These are phyloP conservation scores for Lepus europaeus DNA, from an alignment of 2,113 vertebrate species.

Conservation along the genomic window DNA sequence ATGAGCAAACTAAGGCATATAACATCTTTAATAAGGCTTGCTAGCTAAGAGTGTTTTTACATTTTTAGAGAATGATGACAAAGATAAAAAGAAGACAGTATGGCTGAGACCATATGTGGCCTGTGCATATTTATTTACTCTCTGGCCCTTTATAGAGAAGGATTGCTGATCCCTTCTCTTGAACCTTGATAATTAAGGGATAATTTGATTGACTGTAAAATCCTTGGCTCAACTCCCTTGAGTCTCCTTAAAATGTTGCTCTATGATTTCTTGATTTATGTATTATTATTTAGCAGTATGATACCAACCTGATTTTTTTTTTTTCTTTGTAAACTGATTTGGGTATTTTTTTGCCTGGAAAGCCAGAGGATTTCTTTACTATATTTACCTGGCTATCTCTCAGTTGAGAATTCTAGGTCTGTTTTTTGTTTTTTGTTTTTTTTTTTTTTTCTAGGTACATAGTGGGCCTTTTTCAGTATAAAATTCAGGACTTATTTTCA, in stretches of 20 bases:
- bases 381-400: constrained; percentile 11
- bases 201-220: background rate
- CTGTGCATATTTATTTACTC: background rate
- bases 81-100: background rate
- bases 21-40: background rate
- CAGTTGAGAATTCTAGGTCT: background rate
- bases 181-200: background rate
- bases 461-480: constrained; percentile 5
- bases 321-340: constrained; percentile 33
- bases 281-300: background rate
- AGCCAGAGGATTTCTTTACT: constrained; percentile 15
- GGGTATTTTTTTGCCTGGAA: background rate
- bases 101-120: background rate
- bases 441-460: background rate
- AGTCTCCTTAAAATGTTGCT: constrained; percentile 28
- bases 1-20: background rate
- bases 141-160: background rate
- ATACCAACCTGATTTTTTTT: background rate
- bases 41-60: background rate
- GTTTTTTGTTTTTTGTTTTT: too few relatives aligned
- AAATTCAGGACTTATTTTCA: background rate
- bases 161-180: background rate
- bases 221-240: background rate
- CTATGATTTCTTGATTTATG: constrained; percentile 10
- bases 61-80: background rate